A percentile compares a stretch with the other conserved stretches of the same genome.
These are phyloP conservation scores for Nephila pilipes DNA, from an alignment of 1,140 invertebrate species.

Conservation along the genomic window DNA sequence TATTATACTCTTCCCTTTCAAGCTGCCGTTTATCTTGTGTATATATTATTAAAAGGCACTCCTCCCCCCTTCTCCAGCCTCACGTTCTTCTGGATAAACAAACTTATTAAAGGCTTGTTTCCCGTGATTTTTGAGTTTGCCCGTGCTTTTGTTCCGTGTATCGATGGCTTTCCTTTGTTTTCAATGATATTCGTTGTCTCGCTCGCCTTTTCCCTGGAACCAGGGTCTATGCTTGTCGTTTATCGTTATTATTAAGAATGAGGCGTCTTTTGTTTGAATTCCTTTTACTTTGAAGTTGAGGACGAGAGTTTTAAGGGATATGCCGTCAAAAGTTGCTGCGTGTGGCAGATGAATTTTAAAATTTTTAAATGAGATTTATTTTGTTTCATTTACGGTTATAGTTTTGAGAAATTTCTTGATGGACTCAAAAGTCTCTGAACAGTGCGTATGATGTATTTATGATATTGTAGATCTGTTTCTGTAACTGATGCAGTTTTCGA, in stretches of 20 bases:
- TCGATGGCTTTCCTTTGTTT: slow-evolving; percentile 59
- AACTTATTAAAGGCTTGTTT: slow-evolving; percentile 75
- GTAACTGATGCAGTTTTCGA: too few species aligned
- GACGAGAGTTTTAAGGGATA: neutral
- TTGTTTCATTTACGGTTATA: neutral
- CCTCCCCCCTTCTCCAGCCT: neutral
- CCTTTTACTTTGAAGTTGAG: neutral
- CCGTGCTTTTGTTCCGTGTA: slow-evolving; percentile 51
- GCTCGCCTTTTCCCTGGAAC: neutral
- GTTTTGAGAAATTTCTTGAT: neutral
- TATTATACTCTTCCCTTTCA: slow-evolving; percentile 52
- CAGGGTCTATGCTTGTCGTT: neutral
- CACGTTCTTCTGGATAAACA: slow-evolving; percentile 45
- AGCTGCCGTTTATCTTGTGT: slow-evolving; percentile 61
- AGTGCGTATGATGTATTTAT: too few species aligned
- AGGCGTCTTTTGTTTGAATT: slow-evolving; percentile 5
- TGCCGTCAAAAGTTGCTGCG: neutral
- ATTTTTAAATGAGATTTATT: neutral
- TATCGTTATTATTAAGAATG: slow-evolving; percentile 43
- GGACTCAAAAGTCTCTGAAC: neutral
- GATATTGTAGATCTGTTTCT: too few species aligned
- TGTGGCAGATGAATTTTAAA: neutral
- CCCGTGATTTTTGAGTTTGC: slow-evolving; percentile 62
- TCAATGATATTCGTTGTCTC: neutral
- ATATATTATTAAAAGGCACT: slow-evolving; percentile 67